A percentile compares a stretch with the other conserved stretches of the same genome.
These are phyloP conservation scores for Pyrrhosoma nymphula DNA, from an alignment of 2,888 invertebrate genomes.

Conservation along the genomic window DNA sequence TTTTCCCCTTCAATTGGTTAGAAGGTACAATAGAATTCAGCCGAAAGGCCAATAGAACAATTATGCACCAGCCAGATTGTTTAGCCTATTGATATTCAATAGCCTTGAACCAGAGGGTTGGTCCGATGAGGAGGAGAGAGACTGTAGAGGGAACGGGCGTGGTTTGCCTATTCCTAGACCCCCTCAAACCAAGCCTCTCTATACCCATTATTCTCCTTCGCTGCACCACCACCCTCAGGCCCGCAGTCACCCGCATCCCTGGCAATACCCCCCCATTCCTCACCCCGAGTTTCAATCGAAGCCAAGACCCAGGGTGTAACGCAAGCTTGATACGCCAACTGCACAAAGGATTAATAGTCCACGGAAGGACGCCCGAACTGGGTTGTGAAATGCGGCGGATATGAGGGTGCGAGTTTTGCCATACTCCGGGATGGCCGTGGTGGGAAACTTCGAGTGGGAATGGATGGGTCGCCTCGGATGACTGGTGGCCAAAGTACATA, in stretches of 20 bases:
- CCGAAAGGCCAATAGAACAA: not conserved
- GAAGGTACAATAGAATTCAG: no score
- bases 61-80: not conserved
- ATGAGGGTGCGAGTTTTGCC: not conserved
- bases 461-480: not conserved
- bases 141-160: not conserved
- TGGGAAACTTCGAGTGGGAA: not conserved
- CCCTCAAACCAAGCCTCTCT: not conserved
- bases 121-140: not conserved
- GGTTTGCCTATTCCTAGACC: not conserved
- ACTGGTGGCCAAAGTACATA: not conserved
- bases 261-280: not conserved
- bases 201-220: not conserved
- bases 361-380: not conserved
- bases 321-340: conserved; percentile 23
- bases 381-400: not conserved
- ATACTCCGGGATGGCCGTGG: not conserved
- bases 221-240: not conserved
- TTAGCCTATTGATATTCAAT: not conserved
- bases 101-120: not conserved
- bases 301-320: not conserved
- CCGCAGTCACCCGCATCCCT: not conserved
- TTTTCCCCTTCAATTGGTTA: no score
- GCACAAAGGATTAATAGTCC: conserved; percentile 48
- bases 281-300: conserved; percentile 36